phyloP scores from a whole-genome alignment of 35 echinoderm and acorn worm genomes.

The Ophioderma brevispina region DNA sequence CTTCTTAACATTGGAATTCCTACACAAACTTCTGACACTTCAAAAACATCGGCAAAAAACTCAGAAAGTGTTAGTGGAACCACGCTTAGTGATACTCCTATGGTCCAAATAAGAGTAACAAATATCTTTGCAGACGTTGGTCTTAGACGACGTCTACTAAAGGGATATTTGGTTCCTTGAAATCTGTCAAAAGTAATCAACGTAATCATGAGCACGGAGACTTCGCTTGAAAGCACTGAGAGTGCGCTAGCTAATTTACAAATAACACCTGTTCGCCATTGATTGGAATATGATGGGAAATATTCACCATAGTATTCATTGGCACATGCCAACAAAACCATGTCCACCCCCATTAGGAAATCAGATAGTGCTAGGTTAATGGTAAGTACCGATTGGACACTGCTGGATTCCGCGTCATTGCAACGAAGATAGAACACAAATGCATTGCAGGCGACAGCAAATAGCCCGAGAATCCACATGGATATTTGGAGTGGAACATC shows the following conservation, averaged over 20 bases:
- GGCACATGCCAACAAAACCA: neutral
- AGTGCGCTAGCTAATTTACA: neutral
- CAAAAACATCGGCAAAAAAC: neutral
- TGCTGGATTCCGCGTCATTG: neutral
- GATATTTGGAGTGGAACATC: neutral
- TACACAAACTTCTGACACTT: neutral
- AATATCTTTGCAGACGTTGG: neutral
- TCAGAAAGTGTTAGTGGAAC: neutral
- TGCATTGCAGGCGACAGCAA: neutral
- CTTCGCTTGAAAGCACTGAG: neutral
- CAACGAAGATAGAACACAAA: neutral
- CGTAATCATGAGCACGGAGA: neutral
- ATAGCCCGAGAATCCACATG: neutral
- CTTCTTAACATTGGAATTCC: neutral
- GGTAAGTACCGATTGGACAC: neutral
- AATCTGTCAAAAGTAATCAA: slow-evolving; percentile 3
- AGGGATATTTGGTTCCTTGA: neutral
- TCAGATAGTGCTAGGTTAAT: neutral
- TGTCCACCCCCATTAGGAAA: neutral
- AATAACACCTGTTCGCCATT: neutral
- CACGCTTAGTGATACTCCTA: neutral
- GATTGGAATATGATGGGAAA: neutral
- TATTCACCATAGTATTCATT: neutral
- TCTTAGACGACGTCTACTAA: neutral
- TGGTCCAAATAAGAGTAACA: neutral